Percentiles rank a stretch among this genome's conserved stretches.
phyloP scores from a whole-genome alignment of 2,888 invertebrate genomes.

The Nomada goodeniana region DNA sequence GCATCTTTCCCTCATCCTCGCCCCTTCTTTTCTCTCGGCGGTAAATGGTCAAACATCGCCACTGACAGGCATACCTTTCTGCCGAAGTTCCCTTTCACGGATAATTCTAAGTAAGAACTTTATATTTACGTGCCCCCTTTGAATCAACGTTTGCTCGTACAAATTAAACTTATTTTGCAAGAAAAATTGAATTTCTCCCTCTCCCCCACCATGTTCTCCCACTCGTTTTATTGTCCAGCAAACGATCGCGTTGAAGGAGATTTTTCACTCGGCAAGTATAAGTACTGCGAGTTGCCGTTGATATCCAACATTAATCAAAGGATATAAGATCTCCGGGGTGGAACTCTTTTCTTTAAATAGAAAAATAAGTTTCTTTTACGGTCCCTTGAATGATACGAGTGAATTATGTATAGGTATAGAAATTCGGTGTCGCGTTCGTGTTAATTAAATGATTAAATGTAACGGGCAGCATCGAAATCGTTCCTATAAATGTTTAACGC shows the following conservation, averaged over 20 bases:
- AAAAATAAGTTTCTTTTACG: too few relatives aligned
- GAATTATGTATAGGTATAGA: too few relatives aligned
- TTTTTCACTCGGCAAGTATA: too few relatives aligned
- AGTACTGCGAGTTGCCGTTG: too few relatives aligned
- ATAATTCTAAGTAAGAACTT: constrained; percentile 7
- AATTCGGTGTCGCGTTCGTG: too few relatives aligned
- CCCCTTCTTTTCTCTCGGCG: not conserved
- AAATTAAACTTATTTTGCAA: not conserved
- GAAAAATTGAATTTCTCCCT: not conserved
- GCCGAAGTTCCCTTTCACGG: not conserved
- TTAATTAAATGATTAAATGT: too few relatives aligned
- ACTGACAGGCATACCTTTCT: not conserved
- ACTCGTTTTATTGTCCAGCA: not conserved
- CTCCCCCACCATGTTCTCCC: not conserved
- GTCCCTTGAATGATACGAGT: too few relatives aligned
- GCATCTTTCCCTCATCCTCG: not conserved
- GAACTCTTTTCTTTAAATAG: too few relatives aligned
- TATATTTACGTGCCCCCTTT: not conserved
- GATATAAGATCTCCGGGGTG: too few relatives aligned
- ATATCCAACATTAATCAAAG: too few relatives aligned
- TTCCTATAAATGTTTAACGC: too few relatives aligned
- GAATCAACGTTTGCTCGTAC: not conserved
- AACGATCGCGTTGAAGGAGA: not conserved
- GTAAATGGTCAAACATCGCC: constrained; percentile 20
- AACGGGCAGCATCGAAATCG: too few relatives aligned